Evolutionary conservation across 2,888 invertebrate species (phyloP).

Genomic region (Aphelenchoides bicaudatus): DNA sequence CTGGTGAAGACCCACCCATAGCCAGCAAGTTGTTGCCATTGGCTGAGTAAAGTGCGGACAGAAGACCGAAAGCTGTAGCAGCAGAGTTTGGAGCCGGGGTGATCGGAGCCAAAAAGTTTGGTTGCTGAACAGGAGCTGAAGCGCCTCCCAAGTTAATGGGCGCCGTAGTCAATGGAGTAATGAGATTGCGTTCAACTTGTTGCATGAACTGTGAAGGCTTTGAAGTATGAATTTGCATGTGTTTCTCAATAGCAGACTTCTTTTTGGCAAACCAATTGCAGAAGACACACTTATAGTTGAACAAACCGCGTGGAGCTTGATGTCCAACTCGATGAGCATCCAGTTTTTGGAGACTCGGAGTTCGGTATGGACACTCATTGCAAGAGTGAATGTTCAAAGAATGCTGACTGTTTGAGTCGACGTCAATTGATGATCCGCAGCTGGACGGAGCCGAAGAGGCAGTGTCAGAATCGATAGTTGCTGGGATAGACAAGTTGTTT

Average conservation of each 20-base stretch:
- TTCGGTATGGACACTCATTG: constrained; percentile 30
- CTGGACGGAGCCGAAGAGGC: constrained; percentile 6
- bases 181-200: constrained; percentile 38
- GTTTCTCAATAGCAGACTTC: constrained; percentile 32
- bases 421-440: background rate
- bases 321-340: constrained; percentile 25
- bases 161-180: constrained; percentile 1
- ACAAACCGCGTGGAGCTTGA: constrained; percentile 27
- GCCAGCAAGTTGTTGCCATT: background rate
- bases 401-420: background rate
- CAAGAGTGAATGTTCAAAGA: constrained; percentile 21
- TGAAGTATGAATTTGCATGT: constrained; percentile 38
- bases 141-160: background rate
- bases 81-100: background rate
- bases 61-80: background rate
- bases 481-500: background rate
- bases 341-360: constrained; percentile 29
- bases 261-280: constrained; percentile 38
- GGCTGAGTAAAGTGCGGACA: constrained; percentile 3
- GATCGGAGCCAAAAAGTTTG: constrained; percentile 13
- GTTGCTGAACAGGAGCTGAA: background rate
- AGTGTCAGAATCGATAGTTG: constrained; percentile 2
- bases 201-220: constrained; percentile 30
- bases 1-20: background rate
- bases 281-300: constrained; percentile 42